Conservation (phyloP, 1,140 invertebrate genomes). For the Coptotermes formosanus region DNA sequence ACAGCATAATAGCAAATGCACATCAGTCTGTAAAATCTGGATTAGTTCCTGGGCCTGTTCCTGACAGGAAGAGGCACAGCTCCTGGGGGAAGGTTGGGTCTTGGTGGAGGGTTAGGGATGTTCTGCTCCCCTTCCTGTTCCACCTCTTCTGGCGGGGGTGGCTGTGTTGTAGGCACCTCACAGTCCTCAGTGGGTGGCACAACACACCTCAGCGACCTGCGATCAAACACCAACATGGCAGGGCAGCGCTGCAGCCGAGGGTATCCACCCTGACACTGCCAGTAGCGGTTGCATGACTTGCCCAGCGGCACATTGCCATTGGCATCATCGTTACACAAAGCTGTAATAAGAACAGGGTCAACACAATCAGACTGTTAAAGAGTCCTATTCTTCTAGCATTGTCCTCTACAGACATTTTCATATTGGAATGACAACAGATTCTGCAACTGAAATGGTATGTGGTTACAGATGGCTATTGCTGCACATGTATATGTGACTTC, state of each 20-base stretch:
- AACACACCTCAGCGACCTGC: slow-evolving; percentile 77
- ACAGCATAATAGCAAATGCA: not conserved
- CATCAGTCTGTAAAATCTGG: not conserved
- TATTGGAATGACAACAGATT: too few relatives aligned
- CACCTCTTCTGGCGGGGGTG: slow-evolving; percentile 51
- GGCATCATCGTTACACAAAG: slow-evolving; percentile 85
- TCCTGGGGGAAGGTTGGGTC: slow-evolving; percentile 20
- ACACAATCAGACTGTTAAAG: too few relatives aligned
- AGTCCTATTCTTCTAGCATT: too few relatives aligned
- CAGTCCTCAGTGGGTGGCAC: slow-evolving; percentile 86
- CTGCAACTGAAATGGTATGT: too few relatives aligned
- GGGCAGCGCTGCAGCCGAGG: slow-evolving; percentile 85
- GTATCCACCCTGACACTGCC: slow-evolving; percentile 91
- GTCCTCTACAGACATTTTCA: too few relatives aligned
- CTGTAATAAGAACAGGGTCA: slow-evolving; percentile 51
- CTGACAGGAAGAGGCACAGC: slow-evolving; percentile 26
- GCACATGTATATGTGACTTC: too few relatives aligned
- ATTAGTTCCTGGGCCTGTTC: slow-evolving; percentile 31
- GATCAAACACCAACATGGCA: slow-evolving; percentile 87
- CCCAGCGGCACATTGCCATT: slow-evolving; percentile 72
- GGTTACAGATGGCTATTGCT: too few relatives aligned
- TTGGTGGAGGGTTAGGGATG: slow-evolving; percentile 10
- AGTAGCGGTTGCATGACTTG: slow-evolving; percentile 90
- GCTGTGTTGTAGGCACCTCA: slow-evolving; percentile 74
- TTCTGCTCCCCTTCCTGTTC: slow-evolving; percentile 31